phyloP scores from a whole-genome alignment of 2,888 invertebrate genomes.

The Troides helena region DNA sequence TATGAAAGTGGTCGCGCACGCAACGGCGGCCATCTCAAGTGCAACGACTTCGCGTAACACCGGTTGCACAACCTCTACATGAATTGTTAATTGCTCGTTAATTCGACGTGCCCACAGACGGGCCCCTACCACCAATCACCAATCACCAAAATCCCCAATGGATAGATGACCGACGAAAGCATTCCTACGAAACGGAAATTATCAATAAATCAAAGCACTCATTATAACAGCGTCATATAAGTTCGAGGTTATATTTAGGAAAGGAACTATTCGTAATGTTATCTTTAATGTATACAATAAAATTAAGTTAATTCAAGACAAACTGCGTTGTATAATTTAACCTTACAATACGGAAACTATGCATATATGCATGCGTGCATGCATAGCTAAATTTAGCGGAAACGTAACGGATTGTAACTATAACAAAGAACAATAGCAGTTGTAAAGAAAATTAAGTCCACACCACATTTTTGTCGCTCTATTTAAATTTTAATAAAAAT shows the following conservation, averaged over 20 bases:
- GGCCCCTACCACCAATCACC: conserved; percentile 12
- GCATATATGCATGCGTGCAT: too few relatives aligned
- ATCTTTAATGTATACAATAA: background rate
- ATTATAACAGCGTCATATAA: conserved; percentile 2
- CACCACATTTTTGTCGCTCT: too few relatives aligned
- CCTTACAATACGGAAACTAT: too few relatives aligned
- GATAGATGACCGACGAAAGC: background rate
- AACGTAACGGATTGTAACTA: too few relatives aligned
- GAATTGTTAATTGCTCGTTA: conserved; percentile 41
- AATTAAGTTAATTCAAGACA: too few relatives aligned
- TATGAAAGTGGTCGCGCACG: conserved; percentile 33
- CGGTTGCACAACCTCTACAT: conserved; percentile 39
- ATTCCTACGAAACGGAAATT: conserved; percentile 13
- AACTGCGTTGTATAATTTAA: too few relatives aligned
- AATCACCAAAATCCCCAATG: background rate
- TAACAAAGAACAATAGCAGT: too few relatives aligned
- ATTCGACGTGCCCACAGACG: conserved; percentile 25
- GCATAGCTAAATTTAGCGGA: too few relatives aligned
- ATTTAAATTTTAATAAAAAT: too few relatives aligned
- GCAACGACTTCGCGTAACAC: conserved; percentile 38
- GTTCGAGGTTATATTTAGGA: background rate
- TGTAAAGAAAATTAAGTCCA: too few relatives aligned
- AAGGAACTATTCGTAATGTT: background rate
- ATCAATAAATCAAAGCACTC: conserved; percentile 12
- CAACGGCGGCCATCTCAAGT: conserved; percentile 28